phyloP scores from a whole-genome alignment of 2,113 vertebrate species.

The Psophia crepitans region DNA sequence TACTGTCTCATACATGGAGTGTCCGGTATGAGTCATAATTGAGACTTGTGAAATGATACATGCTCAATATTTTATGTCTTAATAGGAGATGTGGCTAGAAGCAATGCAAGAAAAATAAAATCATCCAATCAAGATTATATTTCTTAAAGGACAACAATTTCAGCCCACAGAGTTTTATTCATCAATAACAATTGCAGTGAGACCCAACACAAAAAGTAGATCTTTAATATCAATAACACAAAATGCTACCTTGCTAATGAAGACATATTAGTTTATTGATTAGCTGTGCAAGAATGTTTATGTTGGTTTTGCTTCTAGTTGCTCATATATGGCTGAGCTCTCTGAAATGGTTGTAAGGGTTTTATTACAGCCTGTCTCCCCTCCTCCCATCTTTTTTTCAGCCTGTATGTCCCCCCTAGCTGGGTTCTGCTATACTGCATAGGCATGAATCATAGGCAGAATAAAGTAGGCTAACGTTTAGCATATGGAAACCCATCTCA shows the following conservation, averaged over 20 bases:
- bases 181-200: conserved; percentile 70
- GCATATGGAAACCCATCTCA: not conserved
- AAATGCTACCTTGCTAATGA: conserved; percentile 68
- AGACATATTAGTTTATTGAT: conserved; percentile 72
- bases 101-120: conserved; percentile 67
- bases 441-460: not conserved
- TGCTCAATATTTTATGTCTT: conserved; percentile 64
- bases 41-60: conserved; percentile 36
- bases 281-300: conserved; percentile 62
- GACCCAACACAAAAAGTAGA: conserved; percentile 58
- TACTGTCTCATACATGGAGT: conserved; percentile 40
- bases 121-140: conserved; percentile 20
- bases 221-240: conserved; percentile 73
- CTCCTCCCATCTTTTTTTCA: not conserved
- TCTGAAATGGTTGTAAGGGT: not conserved
- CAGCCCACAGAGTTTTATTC: conserved; percentile 26
- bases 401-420: not conserved
- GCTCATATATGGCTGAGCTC: conserved; percentile 28
- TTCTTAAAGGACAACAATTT: conserved; percentile 49
- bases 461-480: not conserved
- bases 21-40: conserved; percentile 60
- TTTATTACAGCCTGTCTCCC: not conserved
- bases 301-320: conserved; percentile 49
- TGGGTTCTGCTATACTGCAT: not conserved
- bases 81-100: conserved; percentile 64